phyloP scores from a whole-genome alignment of 2,797 vertebrate species.

The Phrynocephalus forsythii region DNA sequence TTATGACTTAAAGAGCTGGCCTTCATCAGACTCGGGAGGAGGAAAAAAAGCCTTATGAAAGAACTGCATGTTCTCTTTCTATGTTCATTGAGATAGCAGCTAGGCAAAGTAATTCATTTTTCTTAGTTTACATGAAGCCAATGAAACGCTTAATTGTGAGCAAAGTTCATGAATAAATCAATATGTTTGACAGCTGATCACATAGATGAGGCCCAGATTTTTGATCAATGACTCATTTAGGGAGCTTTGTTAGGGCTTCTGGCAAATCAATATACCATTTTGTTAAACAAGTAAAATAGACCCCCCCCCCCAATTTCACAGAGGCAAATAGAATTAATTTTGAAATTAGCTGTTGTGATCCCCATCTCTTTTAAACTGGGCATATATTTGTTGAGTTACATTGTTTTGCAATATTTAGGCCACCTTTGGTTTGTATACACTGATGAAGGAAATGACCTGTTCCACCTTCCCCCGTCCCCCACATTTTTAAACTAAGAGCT shows the following conservation, averaged over 20 bases:
- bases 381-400: neutral
- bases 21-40: neutral
- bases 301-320: slow-evolving; percentile 26
- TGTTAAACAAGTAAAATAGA: slow-evolving; percentile 74
- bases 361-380: neutral
- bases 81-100: slow-evolving; percentile 40
- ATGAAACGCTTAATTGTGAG: slow-evolving; percentile 45
- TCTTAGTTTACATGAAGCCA: slow-evolving; percentile 54
- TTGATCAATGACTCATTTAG: slow-evolving; percentile 74
- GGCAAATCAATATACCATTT: slow-evolving; percentile 76
- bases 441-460: too few relatives aligned
- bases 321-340: slow-evolving; percentile 63
- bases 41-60: slow-evolving; percentile 32
- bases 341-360: slow-evolving; percentile 49
- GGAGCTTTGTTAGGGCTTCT: slow-evolving; percentile 72
- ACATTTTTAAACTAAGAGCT: neutral
- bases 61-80: slow-evolving; percentile 48
- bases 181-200: slow-evolving; percentile 63
- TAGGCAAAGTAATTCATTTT: slow-evolving; percentile 36
- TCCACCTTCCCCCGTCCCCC: neutral
- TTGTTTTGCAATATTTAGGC: neutral
- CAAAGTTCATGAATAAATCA: slow-evolving; percentile 58
- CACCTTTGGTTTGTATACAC: neutral
- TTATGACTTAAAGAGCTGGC: neutral
- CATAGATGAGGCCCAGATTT: slow-evolving; percentile 68